These are phyloP conservation scores for Arenaria interpres DNA, from an alignment of 2,113 vertebrate genomes.

Conservation along the genomic window DNA sequence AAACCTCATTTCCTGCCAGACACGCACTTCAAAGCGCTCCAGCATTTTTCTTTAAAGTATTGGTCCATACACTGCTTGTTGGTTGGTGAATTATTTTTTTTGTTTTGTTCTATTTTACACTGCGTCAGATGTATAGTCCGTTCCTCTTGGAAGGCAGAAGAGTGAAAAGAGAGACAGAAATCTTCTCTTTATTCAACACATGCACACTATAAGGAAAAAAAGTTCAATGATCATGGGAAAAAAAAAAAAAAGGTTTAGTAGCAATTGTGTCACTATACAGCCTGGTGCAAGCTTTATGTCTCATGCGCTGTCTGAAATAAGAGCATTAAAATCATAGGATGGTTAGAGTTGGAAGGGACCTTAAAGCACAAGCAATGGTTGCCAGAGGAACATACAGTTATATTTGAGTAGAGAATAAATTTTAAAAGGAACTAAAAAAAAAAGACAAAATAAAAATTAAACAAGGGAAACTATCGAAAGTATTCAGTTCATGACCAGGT, in stretches of 20 bases:
- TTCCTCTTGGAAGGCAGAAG: background rate
- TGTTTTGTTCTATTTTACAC: background rate
- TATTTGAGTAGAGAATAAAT: background rate
- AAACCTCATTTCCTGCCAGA: constrained; percentile 67
- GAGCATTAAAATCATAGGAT: background rate
- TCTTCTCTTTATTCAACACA: background rate
- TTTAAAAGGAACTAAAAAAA: background rate
- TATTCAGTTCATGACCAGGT: background rate
- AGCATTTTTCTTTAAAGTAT: constrained; percentile 30
- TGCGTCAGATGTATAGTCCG: background rate
- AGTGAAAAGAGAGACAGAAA: background rate
- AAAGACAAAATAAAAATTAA: too few relatives aligned
- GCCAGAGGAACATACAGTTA: background rate
- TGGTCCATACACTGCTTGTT: background rate
- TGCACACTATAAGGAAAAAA: background rate
- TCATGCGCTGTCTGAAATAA: background rate
- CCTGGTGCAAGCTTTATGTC: background rate
- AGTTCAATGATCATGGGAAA: background rate
- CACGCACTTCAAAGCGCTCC: constrained; percentile 45
- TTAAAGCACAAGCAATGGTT: background rate
- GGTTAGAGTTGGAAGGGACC: too few relatives aligned
- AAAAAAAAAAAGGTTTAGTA: background rate
- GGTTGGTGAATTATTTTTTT: background rate
- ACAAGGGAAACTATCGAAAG: background rate
- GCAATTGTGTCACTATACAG: background rate